Evolutionary conservation across 2,797 vertebrate genomes (phyloP).

Genomic region (Scolopax rusticola): DNA sequence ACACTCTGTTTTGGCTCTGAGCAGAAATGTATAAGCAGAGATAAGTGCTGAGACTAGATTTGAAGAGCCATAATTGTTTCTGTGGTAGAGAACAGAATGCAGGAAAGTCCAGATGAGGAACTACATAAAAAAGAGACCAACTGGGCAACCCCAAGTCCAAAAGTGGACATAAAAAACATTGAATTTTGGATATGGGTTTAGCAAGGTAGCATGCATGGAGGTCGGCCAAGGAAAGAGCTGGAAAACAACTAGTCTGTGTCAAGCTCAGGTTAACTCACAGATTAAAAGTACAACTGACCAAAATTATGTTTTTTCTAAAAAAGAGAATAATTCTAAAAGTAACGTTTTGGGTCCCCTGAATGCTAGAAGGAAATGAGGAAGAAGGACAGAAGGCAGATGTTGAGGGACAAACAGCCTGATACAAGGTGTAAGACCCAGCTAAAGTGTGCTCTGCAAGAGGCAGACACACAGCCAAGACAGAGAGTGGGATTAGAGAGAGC

Average conservation of each 20-base stretch:
- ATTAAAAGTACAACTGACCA: not conserved
- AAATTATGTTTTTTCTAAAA: not conserved
- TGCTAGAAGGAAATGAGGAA: not conserved
- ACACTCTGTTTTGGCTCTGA: not conserved
- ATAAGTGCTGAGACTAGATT: not conserved
- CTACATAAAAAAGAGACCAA: not conserved
- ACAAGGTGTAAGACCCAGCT: accelerated
- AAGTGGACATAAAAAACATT: accelerated
- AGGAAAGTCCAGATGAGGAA: not conserved
- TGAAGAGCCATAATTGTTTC: not conserved
- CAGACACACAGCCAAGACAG: not conserved
- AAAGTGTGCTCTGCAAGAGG: not conserved
- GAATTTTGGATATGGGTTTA: not conserved
- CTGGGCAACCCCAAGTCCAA: not conserved
- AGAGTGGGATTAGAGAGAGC: accelerated
- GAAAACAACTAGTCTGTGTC: not conserved
- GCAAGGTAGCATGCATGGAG: accelerated
- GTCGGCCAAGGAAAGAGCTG: not conserved
- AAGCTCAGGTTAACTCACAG: not conserved
- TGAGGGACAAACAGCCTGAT: not conserved
- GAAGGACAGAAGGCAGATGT: accelerated
- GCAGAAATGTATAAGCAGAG: not conserved
- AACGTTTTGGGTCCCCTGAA: not conserved
- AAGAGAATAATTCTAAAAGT: not conserved
- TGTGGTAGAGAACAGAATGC: not conserved